A percentile compares a stretch with the other conserved stretches of the same genome.
These are phyloP conservation scores for Takifugu flavidus DNA, from an alignment of 2,113 vertebrate species.

Conservation along the genomic window DNA sequence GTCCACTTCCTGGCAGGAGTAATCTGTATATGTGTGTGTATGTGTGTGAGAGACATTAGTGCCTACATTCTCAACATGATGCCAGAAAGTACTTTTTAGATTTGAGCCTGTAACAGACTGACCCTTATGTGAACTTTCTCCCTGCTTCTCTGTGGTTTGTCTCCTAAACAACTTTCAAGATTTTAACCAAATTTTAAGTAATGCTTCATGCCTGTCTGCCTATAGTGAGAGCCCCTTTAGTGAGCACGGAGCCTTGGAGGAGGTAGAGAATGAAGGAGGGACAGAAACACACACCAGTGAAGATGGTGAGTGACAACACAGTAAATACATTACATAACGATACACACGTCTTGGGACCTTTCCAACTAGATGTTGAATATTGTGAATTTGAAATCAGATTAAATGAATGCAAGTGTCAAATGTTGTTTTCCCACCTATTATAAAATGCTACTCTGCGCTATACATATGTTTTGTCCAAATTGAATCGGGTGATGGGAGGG, in stretches of 20 bases:
- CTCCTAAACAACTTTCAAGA: not conserved
- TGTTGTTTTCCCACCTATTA: not conserved
- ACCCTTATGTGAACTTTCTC: slow-evolving; percentile 14
- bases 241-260: slow-evolving; percentile 90
- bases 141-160: not conserved
- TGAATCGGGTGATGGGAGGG: slow-evolving; percentile 1
- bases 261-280: slow-evolving; percentile 90
- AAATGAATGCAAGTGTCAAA: too few relatives aligned
- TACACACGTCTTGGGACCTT: too few relatives aligned
- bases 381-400: too few relatives aligned
- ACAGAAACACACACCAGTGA: slow-evolving; percentile 95
- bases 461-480: not conserved
- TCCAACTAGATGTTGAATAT: too few relatives aligned
- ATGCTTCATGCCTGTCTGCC: not conserved
- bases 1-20: slow-evolving; percentile 32
- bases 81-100: slow-evolving; percentile 31
- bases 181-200: not conserved
- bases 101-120: slow-evolving; percentile 24
- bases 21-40: slow-evolving; percentile 31
- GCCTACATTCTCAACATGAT: slow-evolving; percentile 31
- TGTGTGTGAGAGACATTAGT: slow-evolving; percentile 28
- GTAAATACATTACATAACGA: too few relatives aligned
- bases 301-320: slow-evolving; percentile 79
- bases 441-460: not conserved
- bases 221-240: slow-evolving; percentile 94